A percentile compares a stretch with the other conserved stretches of the same genome.
These are phyloP conservation scores for Dryomyza anilis DNA, from an alignment of 2,888 invertebrate genomes.

Conservation along the genomic window DNA sequence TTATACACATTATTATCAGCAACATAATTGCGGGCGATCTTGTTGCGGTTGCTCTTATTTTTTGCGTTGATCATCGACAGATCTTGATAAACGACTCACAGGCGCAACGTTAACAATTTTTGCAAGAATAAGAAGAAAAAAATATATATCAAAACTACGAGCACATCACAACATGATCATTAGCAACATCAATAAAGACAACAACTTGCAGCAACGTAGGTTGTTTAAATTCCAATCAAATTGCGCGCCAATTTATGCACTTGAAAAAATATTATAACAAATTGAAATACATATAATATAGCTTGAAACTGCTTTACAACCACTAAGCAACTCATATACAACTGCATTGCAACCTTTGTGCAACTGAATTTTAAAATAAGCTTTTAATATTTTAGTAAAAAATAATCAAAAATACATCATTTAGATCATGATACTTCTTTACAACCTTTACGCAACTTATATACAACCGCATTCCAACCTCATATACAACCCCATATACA, in stretches of 20 bases:
- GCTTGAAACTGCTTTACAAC: background rate
- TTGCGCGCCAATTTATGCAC: background rate
- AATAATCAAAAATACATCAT: background rate
- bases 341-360: background rate
- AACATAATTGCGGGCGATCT: too few species aligned
- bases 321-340: background rate
- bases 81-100: background rate
- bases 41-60: background rate
- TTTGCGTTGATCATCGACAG: background rate
- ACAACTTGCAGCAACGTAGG: background rate
- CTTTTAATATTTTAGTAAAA: background rate
- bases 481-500: too few species aligned
- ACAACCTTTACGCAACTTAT: too few species aligned
- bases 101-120: background rate
- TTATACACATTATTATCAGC: too few species aligned
- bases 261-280: background rate
- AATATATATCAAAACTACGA: too few species aligned
- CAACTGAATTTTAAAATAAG: background rate
- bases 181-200: background rate
- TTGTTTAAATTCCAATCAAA: background rate
- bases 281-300: background rate
- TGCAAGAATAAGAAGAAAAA: background rate
- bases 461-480: too few species aligned
- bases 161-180: background rate
- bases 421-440: too few species aligned